Base-by-base conservation (phyloP, 2,113 vertebrate genomes). In the Salvator merianae region DNA sequence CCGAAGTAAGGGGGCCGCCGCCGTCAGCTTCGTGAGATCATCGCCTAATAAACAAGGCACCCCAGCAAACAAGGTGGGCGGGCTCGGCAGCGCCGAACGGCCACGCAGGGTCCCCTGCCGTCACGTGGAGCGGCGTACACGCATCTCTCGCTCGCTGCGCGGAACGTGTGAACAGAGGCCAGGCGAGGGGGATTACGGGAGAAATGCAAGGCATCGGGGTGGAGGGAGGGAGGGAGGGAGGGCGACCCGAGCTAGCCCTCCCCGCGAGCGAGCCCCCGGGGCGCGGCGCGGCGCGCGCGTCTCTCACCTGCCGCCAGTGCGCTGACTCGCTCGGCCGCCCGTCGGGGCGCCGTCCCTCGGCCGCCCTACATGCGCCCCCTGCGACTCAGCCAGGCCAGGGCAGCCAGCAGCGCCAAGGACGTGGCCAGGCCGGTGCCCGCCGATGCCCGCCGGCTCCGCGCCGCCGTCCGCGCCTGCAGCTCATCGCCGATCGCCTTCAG, bases 401-500 rank as follows among this genome's bases (percentile, higher is more conserved):
- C 95, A 72, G 96, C 94, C 87, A 96, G 55, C 79, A 93, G 96
- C 78, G 93, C 92, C 47, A 96, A 81, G 88, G 94, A 89, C 77
- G 89, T 90, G 77, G 95, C 69, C 88, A 90, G 91, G 38, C 86
- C n/a, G 71, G 82, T 36, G 32, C 88, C 86, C 86, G 69, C 77
- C 63, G 55, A 36, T 28, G 86, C 82, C 70, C 87, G 78, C 36
- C 22, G 18, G 84, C 89, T 80, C 79, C 81, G 72, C 53, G 81
- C 76, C 81, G 55, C 81, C 69, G 93, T 92, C 84, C 91, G 90
- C 40, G 93, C 95, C 82, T 96, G 93, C 89, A 98, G 93, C 94
- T 96, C 95, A 90, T 97, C 97, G n/a, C 97, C 97, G 92, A 97
- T 96, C 81, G 92, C 94, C 84, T 96, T 95, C 90, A 97, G 91